These are phyloP conservation scores for Brassicogethes aeneus DNA, from an alignment of 2,888 invertebrate genomes.

Conservation along the genomic window DNA sequence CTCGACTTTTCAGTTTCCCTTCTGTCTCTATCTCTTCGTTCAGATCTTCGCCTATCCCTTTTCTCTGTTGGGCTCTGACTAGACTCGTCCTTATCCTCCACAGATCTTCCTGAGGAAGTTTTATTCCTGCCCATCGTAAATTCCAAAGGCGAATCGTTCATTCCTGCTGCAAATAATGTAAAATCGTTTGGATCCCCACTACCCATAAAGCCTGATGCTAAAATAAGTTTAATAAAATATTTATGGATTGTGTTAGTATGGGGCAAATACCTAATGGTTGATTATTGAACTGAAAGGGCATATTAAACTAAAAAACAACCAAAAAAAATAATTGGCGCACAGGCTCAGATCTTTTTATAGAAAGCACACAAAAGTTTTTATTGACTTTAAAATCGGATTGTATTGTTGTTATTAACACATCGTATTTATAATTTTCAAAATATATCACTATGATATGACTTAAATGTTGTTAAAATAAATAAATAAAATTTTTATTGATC, in stretches of 20 bases:
- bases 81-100: constrained; percentile 39
- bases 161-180: constrained; percentile 25
- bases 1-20: constrained; percentile 40
- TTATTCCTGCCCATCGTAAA: constrained; percentile 54
- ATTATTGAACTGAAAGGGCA: constrained; percentile 16
- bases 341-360: too few relatives aligned
- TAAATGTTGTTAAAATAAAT: too few relatives aligned
- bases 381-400: too few relatives aligned
- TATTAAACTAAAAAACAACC: too few relatives aligned
- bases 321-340: too few relatives aligned
- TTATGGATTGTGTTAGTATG: not conserved
- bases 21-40: constrained; percentile 31
- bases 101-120: constrained; percentile 40
- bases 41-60: constrained; percentile 21
- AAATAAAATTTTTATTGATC: too few relatives aligned
- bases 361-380: too few relatives aligned
- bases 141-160: constrained; percentile 53
- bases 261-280: constrained; percentile 12
- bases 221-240: too few relatives aligned
- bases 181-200: constrained; percentile 14
- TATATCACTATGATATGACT: too few relatives aligned
- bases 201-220: not conserved
- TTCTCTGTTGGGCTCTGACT: constrained; percentile 36
- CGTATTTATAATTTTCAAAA: too few relatives aligned
- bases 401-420: too few relatives aligned